Conservation (phyloP, 2,113 vertebrate genomes). For the Piaya cayana region DNA sequence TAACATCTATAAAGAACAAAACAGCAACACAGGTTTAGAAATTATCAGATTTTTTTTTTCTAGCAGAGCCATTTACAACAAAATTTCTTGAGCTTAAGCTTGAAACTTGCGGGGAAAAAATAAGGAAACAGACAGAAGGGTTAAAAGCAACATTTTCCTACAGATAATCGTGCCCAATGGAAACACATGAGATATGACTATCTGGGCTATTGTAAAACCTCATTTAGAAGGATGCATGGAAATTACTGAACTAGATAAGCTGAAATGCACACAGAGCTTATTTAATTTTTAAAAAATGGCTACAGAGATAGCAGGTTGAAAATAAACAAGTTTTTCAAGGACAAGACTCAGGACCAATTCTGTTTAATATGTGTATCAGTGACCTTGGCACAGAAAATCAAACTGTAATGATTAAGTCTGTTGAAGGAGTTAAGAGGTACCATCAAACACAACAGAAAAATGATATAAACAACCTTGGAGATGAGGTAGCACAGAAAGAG, state of each 20-base stretch:
- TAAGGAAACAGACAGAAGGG: neutral
- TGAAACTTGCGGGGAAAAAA: neutral
- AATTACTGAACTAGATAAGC: neutral
- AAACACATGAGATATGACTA: neutral
- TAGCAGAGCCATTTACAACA: neutral
- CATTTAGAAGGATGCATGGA: neutral
- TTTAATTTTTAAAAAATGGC: neutral
- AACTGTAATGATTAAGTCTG: neutral
- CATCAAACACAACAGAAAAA: constrained; percentile 10
- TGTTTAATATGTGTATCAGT: neutral
- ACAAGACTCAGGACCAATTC: neutral
- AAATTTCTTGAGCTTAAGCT: neutral
- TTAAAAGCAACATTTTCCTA: neutral
- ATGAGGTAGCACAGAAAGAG: neutral
- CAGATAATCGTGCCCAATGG: neutral
- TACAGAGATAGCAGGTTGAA: neutral
- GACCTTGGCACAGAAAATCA: neutral
- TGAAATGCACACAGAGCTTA: neutral
- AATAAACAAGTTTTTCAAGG: constrained; percentile 12
- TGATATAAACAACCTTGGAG: constrained; percentile 23
- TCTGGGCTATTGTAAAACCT: neutral
- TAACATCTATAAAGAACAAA: neutral
- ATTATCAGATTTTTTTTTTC: neutral
- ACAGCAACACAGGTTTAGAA: neutral
- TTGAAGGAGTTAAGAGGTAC: constrained; percentile 6